Evolutionary conservation across 2,888 invertebrate genomes (phyloP), one percentile per base, ranked within the genome.

Genomic region (Cataglyphis altisquamis): DNA sequence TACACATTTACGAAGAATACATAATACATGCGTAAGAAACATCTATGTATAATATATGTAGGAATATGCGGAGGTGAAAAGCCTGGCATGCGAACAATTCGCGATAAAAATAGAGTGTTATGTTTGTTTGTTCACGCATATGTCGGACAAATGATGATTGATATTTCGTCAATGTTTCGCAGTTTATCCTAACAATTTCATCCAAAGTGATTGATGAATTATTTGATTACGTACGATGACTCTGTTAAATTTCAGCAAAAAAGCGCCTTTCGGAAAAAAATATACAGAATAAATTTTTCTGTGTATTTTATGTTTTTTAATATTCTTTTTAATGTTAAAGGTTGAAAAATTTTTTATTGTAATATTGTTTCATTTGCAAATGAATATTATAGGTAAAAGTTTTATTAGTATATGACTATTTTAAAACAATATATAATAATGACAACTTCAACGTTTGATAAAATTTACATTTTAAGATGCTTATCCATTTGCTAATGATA

Each of bases 81-180:
- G 52, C 39, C 66, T 75, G n/a, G 68, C 78, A 78, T 78, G 78
- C 70, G 70, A 12, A 78, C 36, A 15, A 75, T 10, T 78, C 77
- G 21, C 68, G 55, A 68, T 68, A 70, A 57, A 78, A 78, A 57
- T 29, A 78, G 29, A 25, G 1, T 9, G 25, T 18, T n/a, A 52
- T 8, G n/a, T n/a, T 52, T 52, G 8, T 32, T 52, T 52, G 8
- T n/a, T 52, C 29, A 25, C 67, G 36, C 21, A 12, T 67, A 77
- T 25, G 52, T 67, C 41, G n/a, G 15, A 29, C 15, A 77, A 68
- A 70, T 70, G 41, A 68, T 41, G 41, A 70, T 45, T 68, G 41
- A 70, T 57, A 32, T 55, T 41, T 77, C 18, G 1, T 21, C 32
- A 12, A 4, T 12, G 18, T 6, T 36, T 3, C 9, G 12, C 36